A percentile compares a stretch with the other conserved stretches of the same genome.
Conservation (phyloP, 2,797 vertebrate genomes). For the Tangara arthus region DNA sequence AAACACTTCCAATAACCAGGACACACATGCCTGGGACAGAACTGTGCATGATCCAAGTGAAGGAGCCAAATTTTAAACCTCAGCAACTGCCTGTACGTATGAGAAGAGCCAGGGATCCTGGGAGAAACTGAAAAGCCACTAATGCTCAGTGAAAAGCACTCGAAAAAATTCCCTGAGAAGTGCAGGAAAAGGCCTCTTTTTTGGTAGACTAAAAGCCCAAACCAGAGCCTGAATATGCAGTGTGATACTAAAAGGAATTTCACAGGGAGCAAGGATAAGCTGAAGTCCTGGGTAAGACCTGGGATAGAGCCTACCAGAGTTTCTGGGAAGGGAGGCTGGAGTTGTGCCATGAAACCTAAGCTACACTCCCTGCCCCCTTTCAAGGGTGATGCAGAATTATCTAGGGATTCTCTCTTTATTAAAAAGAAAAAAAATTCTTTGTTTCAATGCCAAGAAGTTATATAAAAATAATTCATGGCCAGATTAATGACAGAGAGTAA, state of each 20-base stretch:
- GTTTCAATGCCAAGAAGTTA: conserved; percentile 58
- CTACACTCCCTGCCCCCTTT: not conserved
- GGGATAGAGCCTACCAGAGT: not conserved
- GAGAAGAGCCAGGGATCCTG: not conserved
- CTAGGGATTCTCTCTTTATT: not conserved
- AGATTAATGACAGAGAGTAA: conserved; percentile 68
- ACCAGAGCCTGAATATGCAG: not conserved
- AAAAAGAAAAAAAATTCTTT: conserved; percentile 25
- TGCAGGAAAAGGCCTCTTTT: not conserved
- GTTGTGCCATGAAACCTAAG: not conserved
- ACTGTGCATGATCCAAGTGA: not conserved
- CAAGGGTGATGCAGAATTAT: not conserved
- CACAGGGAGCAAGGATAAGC: not conserved
- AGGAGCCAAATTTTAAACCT: not conserved
- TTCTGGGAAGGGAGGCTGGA: not conserved
- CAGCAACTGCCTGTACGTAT: not conserved
- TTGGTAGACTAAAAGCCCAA: not conserved
- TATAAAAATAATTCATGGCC: conserved; percentile 61
- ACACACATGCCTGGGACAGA: not conserved
- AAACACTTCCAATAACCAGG: not conserved
- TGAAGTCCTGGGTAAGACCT: not conserved
- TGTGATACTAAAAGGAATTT: not conserved
- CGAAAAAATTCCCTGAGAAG: not conserved
- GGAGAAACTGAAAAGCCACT: not conserved
- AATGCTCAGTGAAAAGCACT: not conserved